Evolutionary conservation across 2,113 vertebrate species (phyloP).

Genomic region (Protobothrops flavoviridis): DNA sequence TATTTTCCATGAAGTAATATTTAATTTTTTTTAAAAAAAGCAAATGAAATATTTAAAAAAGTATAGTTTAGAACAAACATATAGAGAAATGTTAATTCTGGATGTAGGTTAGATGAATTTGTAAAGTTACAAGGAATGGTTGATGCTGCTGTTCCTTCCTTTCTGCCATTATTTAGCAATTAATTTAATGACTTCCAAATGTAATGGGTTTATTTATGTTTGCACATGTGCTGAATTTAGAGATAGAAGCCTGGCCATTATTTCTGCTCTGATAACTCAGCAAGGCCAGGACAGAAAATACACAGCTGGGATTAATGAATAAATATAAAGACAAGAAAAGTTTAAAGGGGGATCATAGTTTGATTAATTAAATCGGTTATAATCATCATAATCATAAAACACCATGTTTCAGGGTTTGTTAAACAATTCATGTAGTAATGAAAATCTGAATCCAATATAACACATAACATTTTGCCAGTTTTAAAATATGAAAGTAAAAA

Average conservation of each 20-base stretch:
- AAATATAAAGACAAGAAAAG: constrained; percentile 3
- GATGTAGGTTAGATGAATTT: not conserved
- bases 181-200: constrained; percentile 35
- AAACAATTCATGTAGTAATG: not conserved
- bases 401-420: not conserved
- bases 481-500: not conserved
- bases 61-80: not conserved
- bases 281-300: not conserved
- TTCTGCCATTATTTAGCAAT: not conserved
- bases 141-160: not conserved
- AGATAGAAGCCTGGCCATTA: not conserved
- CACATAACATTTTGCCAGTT: not conserved
- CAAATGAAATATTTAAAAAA: not conserved
- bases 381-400: not conserved
- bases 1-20: not conserved
- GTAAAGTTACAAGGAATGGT: not conserved
- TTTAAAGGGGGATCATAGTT: not conserved
- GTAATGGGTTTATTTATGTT: not conserved
- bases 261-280: not conserved
- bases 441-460: not conserved
- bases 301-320: constrained; percentile 1
- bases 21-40: not conserved
- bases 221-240: constrained; percentile 28
- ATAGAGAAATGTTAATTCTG: not conserved
- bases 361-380: not conserved